Percentiles rank a stretch among this genome's conserved stretches.
phyloP scores from a whole-genome alignment of 2,888 invertebrate species.

The Exocentrus adspersus region DNA sequence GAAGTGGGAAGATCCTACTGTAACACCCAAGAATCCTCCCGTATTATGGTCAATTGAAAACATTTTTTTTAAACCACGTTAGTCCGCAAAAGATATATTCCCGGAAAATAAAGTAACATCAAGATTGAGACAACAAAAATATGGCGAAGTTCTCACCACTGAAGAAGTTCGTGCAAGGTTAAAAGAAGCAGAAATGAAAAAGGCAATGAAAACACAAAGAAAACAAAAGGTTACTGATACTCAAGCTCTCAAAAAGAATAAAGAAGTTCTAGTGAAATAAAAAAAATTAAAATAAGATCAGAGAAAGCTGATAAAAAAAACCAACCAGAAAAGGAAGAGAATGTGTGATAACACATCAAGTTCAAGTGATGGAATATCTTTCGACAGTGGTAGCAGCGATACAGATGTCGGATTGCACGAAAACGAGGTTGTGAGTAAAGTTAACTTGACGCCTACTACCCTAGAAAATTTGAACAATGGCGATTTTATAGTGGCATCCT shows the following conservation, averaged over 20 bases:
- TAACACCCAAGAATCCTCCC: too few relatives aligned
- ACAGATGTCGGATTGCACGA: background rate
- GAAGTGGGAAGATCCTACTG: too few relatives aligned
- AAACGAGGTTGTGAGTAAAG: background rate
- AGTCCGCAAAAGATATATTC: too few relatives aligned
- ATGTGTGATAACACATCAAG: background rate
- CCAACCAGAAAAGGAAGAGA: too few relatives aligned
- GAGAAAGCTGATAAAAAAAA: too few relatives aligned
- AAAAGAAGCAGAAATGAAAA: background rate
- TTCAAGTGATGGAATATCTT: too few relatives aligned
- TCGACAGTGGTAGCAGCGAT: background rate
- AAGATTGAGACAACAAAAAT: background rate
- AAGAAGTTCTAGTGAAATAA: background rate
- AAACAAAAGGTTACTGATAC: too few relatives aligned
- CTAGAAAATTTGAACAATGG: background rate
- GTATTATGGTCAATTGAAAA: too few relatives aligned
- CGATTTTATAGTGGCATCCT: background rate
- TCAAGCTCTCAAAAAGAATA: background rate
- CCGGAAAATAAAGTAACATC: background rate
- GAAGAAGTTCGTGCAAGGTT: background rate
- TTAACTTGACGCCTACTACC: background rate
- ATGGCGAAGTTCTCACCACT: background rate
- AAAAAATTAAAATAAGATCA: too few relatives aligned
- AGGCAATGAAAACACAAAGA: too few relatives aligned
- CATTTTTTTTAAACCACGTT: too few relatives aligned